phyloP scores from a whole-genome alignment of 1,140 invertebrate species.

The Pseudobourletiella spinata region DNA sequence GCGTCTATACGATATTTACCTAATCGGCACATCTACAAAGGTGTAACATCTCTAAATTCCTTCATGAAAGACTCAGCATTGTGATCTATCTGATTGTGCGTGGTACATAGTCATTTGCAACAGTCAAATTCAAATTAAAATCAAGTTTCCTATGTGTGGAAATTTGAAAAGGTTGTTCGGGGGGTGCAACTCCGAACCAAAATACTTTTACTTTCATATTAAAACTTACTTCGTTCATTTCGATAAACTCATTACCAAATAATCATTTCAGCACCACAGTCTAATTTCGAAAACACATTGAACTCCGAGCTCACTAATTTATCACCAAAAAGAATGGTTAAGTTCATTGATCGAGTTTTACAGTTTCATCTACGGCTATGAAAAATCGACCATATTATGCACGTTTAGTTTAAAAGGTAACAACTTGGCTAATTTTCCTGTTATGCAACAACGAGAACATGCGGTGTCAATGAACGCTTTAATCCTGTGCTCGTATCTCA shows the following conservation, averaged over 20 bases:
- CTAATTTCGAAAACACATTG: not conserved
- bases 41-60: conserved; percentile 5
- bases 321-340: not conserved
- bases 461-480: not conserved
- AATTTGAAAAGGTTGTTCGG: not conserved
- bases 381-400: not conserved
- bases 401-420: not conserved
- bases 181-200: not conserved
- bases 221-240: not conserved
- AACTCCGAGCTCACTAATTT: not conserved
- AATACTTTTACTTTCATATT: not conserved
- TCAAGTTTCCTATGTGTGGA: not conserved
- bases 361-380: not conserved
- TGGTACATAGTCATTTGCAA: not conserved
- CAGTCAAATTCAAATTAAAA: not conserved
- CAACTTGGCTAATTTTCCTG: not conserved
- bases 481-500: not conserved
- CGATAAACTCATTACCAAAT: conserved; percentile 11
- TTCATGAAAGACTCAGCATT: conserved; percentile 8
- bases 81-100: not conserved
- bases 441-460: not conserved
- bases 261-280: not conserved
- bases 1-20: conserved; percentile 11
- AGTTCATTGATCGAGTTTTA: not conserved
- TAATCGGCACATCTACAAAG: conserved; percentile 2